Evolutionary conservation across 1,140 invertebrate genomes (phyloP), one percentile per base, ranked within the genome.

Genomic region (Apocrypta bakeri): DNA sequence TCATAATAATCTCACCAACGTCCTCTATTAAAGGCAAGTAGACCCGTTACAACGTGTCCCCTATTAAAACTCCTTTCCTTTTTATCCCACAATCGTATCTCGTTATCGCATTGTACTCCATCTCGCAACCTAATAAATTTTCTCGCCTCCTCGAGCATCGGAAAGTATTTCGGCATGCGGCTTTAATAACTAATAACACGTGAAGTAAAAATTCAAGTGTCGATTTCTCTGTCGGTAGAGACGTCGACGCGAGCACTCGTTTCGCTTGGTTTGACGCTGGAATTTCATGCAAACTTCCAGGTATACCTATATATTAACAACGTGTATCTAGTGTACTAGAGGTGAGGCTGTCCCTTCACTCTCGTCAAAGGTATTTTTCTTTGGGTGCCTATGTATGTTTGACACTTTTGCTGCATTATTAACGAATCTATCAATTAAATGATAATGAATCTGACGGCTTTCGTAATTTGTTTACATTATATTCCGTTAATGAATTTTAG

Each of bases 261-360:
- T 72, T 73, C 79, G 79, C 79, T 66, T 66, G 21, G 68, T 29
- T 79, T 72, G 40, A 21, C 66, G 42, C 42, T 73, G 79, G 79
- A 80, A 80, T 80, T 81, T 76, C 37, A 81, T 66, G 56, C 71
- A 56, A 81, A 72, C 78, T 80, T 72, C n/a, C 27, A 25, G 37
- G 24, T 12, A 9, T 31, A 31, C 27, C 1, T 7, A n/a, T 6
- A 37, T 56, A n/a, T n/a, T n/a, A n/a, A n/a, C n/a, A n/a, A n/a
- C n/a, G 7, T 74, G 12, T 74, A 29, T 76, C 7, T 11, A 6
- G 33, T 37, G 33, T 9, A 37, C 33, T 25, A 64, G 8, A 24
- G 8, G 37, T 9, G 33, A 42, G 21, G 24, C 75, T 78, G 61
- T 14, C 56, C 79, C 61, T 74, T 74, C 79, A 40, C 79, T 74